A percentile compares a stretch with the other conserved stretches of the same genome.
phyloP scores from a whole-genome alignment of 2,888 invertebrate species.

The Altica lythri region DNA sequence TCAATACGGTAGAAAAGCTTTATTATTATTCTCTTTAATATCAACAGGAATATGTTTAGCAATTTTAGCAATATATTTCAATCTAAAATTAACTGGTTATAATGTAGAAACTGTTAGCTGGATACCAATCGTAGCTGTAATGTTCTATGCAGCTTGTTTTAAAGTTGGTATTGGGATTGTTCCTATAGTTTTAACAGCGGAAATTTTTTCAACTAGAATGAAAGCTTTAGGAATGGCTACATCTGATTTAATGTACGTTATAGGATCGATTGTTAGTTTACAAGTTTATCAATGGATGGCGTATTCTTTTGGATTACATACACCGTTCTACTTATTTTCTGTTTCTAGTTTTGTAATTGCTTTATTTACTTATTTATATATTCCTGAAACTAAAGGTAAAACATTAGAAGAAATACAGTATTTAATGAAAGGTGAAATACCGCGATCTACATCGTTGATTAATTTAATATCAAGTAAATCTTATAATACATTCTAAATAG shows the following conservation, averaged over 20 bases:
- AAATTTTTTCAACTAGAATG: slow-evolving; percentile 54
- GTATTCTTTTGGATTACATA: slow-evolving; percentile 47
- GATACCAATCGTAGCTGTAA: slow-evolving; percentile 52
- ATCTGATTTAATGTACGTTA: slow-evolving; percentile 52
- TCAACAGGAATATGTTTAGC: slow-evolving; percentile 51
- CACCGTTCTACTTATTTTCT: slow-evolving; percentile 51
- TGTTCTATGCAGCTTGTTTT: slow-evolving; percentile 53
- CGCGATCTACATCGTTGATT: background rate
- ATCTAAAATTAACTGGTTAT: slow-evolving; percentile 45
- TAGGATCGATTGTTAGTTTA: slow-evolving; percentile 48
- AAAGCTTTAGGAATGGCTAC: slow-evolving; percentile 55
- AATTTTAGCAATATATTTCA: slow-evolving; percentile 51
- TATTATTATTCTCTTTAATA: slow-evolving; percentile 49
- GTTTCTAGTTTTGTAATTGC: slow-evolving; percentile 39
- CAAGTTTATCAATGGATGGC: slow-evolving; percentile 49
- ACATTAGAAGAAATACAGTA: slow-evolving; percentile 68
- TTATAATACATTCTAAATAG: slow-evolving; percentile 4
- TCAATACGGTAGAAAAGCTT: slow-evolving; percentile 51
- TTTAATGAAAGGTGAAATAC: slow-evolving; percentile 28
- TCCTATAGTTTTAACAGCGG: slow-evolving; percentile 54
- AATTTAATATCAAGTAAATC: slow-evolving; percentile 14
- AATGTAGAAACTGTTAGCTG: slow-evolving; percentile 49
- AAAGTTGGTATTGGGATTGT: slow-evolving; percentile 55
- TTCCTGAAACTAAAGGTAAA: slow-evolving; percentile 74
- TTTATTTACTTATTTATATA: slow-evolving; percentile 46